Evolutionary conservation across 2,888 invertebrate species (phyloP).

Genomic region (Sceliomorpha sp.): DNA sequence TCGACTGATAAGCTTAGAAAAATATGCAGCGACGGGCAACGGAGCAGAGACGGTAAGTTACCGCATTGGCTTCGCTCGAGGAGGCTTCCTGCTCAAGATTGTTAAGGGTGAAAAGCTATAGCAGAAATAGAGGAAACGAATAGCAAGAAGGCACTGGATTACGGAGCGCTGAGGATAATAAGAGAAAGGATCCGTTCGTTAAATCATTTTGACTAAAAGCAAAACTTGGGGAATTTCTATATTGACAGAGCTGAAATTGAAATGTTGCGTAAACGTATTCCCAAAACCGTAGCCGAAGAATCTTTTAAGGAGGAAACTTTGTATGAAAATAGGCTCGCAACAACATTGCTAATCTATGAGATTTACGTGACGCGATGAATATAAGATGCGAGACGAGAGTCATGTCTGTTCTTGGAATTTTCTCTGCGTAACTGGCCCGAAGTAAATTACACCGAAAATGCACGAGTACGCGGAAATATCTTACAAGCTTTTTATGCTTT

Average conservation of each 20-base stretch:
- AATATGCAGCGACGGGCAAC: conserved; percentile 46
- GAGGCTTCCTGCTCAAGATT: conserved; percentile 39
- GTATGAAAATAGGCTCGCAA: too few species aligned
- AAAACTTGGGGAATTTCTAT: not conserved
- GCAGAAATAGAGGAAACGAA: conserved; percentile 35
- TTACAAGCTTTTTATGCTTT: conserved; percentile 48
- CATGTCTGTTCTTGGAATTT: conserved; percentile 12
- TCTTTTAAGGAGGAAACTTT: too few species aligned
- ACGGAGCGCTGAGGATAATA: conserved; percentile 17
- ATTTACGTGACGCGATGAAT: not conserved
- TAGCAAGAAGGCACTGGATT: conserved; percentile 28
- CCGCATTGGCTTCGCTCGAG: conserved; percentile 27
- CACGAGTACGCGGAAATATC: conserved; percentile 34
- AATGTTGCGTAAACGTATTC: not conserved
- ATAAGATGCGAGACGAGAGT: not conserved
- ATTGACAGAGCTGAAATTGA: too few species aligned
- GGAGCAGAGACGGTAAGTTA: conserved; percentile 32
- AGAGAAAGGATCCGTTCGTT: conserved; percentile 9
- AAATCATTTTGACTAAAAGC: not conserved
- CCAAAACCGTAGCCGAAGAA: too few species aligned
- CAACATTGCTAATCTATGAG: conserved; percentile 4
- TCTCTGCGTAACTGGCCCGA: conserved; percentile 25
- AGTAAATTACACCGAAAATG: conserved; percentile 40
- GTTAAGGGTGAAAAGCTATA: conserved; percentile 35
- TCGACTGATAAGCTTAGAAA: conserved; percentile 44